Evolutionary conservation across 2,888 invertebrate species (phyloP), one percentile per base, ranked within the genome.

Genomic region (Caenorhabditis sinica): DNA sequence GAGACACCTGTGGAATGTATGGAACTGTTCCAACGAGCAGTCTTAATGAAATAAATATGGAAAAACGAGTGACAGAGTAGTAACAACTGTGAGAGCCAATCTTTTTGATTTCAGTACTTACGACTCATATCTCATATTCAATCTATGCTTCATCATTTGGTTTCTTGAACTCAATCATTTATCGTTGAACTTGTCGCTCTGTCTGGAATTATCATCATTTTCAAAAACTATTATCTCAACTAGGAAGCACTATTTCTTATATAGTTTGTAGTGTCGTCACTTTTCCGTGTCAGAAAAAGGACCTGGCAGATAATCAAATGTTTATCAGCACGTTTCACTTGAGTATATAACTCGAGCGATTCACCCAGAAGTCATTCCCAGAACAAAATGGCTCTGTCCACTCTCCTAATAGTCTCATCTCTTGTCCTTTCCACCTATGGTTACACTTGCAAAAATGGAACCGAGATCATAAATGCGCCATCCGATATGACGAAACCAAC

Each of bases 211-310:
- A 11, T 60, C 60, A 60, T 60, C 60, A 33, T 60, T 17, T 6
- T 8, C 40, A 40, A 6, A 6, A 6, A 40, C 13, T 11, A 6
- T 33, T 11, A 40, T 13, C 33, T 33, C 15, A 33, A 6, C 33
- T n/a, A 33, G n/a, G 28, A 33, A 36, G 68, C 53, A 53, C 11
- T n/a, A 11, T 36, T 33, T 40, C 30, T 23, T 17, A 2, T 20
- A 20, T 56, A 69, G 20, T 69, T 69, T 53, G 69, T 69, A 56
- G 23, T 56, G 40, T 17, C 49, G 36, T 69, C 69, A 69, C 13
- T 56, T 53, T 53, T 69, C 23, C 23, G 40, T 23, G 40, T 33
- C 23, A 5, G 15, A 56, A 28, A 25, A 28, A 15, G 23, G 28
- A 2, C 11, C 0, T 8, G 4, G 13, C 13, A 13, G 23, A 28